Percentiles rank a stretch among this genome's conserved stretches.
Evolutionary conservation across 2,888 invertebrate genomes (phyloP).

Genomic region (Chironomus riparius): DNA sequence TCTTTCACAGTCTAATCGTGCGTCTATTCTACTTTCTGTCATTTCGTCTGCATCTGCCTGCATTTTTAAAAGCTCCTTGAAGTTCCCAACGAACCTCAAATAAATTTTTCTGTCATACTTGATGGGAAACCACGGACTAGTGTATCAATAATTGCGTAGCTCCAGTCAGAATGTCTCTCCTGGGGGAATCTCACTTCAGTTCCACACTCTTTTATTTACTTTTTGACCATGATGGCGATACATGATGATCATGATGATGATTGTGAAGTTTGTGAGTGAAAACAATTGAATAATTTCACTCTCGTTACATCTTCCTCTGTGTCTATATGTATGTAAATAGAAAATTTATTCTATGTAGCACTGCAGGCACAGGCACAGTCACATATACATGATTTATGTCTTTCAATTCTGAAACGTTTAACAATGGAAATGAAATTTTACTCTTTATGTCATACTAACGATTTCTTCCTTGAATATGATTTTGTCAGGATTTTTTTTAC

Average conservation of each 20-base stretch:
- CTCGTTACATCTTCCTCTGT: background rate
- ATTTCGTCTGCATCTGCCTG: no score
- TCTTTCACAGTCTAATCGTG: no score
- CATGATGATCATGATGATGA: background rate
- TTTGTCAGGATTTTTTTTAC: background rate
- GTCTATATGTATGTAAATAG: background rate
- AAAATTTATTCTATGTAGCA: background rate
- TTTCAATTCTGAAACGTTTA: background rate
- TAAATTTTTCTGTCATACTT: no score
- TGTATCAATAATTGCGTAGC: background rate
- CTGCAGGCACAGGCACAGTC: background rate
- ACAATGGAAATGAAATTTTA: constrained; percentile 1
- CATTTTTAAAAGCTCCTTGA: no score
- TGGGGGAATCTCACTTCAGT: background rate
- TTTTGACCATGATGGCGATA: no score
- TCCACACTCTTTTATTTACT: no score
- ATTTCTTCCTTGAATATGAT: background rate
- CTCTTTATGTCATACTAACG: background rate
- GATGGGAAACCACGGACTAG: no score
- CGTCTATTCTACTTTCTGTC: no score
- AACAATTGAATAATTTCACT: background rate
- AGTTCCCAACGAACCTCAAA: no score
- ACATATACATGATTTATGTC: constrained; percentile 1
- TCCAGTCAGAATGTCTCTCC: background rate
- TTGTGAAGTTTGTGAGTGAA: background rate